Evolutionary conservation across 2,888 invertebrate genomes (phyloP), one percentile per base, ranked within the genome.

Genomic region (Sussaba pulchella): DNA sequence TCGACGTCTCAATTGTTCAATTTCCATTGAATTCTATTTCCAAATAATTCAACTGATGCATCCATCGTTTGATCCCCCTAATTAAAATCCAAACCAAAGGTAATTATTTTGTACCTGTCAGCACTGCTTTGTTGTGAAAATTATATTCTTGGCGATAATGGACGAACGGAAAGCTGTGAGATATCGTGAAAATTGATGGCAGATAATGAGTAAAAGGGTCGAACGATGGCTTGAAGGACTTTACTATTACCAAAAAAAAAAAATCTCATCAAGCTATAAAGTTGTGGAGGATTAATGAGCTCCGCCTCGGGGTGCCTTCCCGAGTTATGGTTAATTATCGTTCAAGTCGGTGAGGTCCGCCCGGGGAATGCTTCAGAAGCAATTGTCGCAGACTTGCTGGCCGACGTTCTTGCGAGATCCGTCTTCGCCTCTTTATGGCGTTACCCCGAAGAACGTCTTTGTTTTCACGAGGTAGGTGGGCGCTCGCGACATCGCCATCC

Each of bases 371-470:
- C 70, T 57, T 70, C 57, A 19, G 70, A 54, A 45, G 70, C 70
- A 70, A 70, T 70, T 70, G 54, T 70, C 70, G 70, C 54, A 31
- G 70, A 57, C 26, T 43, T 19, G 70, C 70, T 26, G 31, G 31
- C 19, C 43, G 54, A 57, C n/a, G 70, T 70, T n/a, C 70, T 57
- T 31, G 19, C 70, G 31, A 45, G 54, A 43, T 70, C 19, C 69
- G 41, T 54, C 17, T 57, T 47, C 19, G 24, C 36, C 43, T 31
- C 45, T 45, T 17, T 26, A 57, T 31, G 14, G 41, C 24, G 52
- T 19, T 24, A 41, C 39, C 0, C 67, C 24, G 24, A 43, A 54
- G 43, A 57, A 57, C 8, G 43, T 70, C 70, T 70, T 70, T 70
- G 70, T 70, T 54, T 43, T 2, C 31, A 43, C 57, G 43, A 43